A percentile compares a stretch with the other conserved stretches of the same genome.
Evolutionary conservation across 1,140 invertebrate species (phyloP).

Genomic region (Heliconius himera): DNA sequence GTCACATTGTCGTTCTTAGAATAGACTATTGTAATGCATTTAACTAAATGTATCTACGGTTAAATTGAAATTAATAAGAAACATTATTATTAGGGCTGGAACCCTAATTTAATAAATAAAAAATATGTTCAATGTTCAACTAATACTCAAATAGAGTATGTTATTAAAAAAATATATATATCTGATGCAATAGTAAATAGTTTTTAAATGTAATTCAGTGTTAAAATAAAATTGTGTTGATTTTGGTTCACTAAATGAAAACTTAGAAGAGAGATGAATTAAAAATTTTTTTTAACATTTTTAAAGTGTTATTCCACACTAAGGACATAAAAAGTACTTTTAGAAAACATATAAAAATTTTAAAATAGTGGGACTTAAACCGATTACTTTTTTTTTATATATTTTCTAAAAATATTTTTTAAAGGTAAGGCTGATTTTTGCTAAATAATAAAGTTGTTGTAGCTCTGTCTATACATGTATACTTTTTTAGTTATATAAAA

Average conservation of each 20-base stretch:
- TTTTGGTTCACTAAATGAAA: background rate
- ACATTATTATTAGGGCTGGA: background rate
- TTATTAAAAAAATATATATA: background rate
- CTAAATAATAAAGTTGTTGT: slow-evolving; percentile 19
- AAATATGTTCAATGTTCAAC: background rate
- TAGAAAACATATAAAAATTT: too few relatives aligned
- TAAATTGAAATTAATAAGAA: background rate
- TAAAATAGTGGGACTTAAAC: too few relatives aligned
- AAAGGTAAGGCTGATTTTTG: slow-evolving; percentile 31
- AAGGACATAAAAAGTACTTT: too few relatives aligned
- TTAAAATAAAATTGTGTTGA: background rate
- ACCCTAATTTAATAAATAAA: background rate
- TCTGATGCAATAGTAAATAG: background rate
- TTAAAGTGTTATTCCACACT: too few relatives aligned
- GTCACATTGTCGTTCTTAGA: background rate
- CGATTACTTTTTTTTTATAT: too few relatives aligned
- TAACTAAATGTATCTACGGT: background rate
- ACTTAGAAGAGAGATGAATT: background rate
- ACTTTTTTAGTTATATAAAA: background rate
- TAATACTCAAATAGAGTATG: background rate
- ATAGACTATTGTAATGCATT: background rate
- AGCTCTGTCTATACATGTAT: slow-evolving; percentile 12
- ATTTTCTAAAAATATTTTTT: too few relatives aligned
- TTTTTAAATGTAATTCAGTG: background rate
- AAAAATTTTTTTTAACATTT: too few relatives aligned